Conservation (phyloP, 1,140 invertebrate genomes). For the Theocolax elegans region DNA sequence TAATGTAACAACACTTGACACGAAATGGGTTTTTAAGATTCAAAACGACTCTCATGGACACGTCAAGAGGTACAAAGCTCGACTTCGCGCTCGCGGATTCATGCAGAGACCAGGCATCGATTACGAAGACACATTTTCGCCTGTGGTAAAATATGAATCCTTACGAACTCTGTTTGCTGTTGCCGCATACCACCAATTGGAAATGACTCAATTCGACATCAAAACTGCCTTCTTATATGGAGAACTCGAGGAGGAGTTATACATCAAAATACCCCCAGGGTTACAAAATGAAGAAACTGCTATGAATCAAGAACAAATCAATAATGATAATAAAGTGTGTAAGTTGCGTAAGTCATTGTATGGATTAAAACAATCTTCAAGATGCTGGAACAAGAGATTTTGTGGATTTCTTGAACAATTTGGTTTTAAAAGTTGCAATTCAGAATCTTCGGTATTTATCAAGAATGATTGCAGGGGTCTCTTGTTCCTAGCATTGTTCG, state of each 20-base stretch:
- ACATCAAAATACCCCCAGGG: conserved; percentile 49
- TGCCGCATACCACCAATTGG: conserved; percentile 47
- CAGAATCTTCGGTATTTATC: conserved; percentile 47
- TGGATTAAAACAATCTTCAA: conserved; percentile 62
- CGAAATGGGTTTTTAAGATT: conserved; percentile 54
- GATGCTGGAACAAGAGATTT: conserved; percentile 55
- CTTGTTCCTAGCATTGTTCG: conserved; percentile 35
- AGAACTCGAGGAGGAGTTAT: conserved; percentile 60
- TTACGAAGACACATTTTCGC: too few relatives aligned
- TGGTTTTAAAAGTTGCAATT: conserved; percentile 38
- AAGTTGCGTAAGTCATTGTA: conserved; percentile 60
- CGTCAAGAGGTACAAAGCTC: conserved; percentile 36
- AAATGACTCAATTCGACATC: conserved; percentile 50
- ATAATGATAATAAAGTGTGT: too few relatives aligned
- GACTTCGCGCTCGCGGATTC: conserved; percentile 49
- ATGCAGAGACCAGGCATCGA: conserved; percentile 50
- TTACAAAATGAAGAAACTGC: background rate
- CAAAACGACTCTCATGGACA: conserved; percentile 46
- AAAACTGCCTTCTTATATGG: conserved; percentile 61
- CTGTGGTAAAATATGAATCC: conserved; percentile 50
- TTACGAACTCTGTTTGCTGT: conserved; percentile 52
- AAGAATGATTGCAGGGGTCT: background rate
- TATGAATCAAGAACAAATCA: too few relatives aligned
- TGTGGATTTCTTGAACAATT: conserved; percentile 37
- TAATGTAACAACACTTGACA: too few relatives aligned